Conservation (phyloP, 2,888 invertebrate species). For the Arrhopalites spinosus region DNA sequence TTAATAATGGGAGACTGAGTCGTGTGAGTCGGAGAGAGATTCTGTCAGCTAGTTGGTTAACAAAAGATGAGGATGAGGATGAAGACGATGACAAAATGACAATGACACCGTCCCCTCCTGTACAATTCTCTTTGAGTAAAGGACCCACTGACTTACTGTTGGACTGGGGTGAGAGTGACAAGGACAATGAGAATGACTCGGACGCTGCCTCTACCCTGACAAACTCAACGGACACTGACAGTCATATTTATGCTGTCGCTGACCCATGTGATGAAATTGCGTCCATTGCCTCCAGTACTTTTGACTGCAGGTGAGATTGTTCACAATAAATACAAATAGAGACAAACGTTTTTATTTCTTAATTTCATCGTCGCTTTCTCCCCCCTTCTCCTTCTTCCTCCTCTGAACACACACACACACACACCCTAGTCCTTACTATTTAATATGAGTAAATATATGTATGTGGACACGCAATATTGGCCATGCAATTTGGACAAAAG, state of each 20-base stretch:
- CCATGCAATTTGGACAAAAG: too few relatives aligned
- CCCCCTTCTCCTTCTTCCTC: not conserved
- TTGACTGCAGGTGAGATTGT: conserved; percentile 46
- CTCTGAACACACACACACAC: not conserved
- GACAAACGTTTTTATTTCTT: not conserved
- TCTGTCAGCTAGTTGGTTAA: conserved; percentile 30
- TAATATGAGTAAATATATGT: too few relatives aligned
- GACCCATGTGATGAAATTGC: conserved; percentile 51
- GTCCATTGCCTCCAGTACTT: conserved; percentile 52
- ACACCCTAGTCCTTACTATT: too few relatives aligned
- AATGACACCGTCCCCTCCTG: not conserved
- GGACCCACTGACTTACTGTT: too few relatives aligned
- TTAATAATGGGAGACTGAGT: conserved; percentile 49
- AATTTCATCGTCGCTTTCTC: not conserved
- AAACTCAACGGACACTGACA: conserved; percentile 51
- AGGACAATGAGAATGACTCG: not conserved
- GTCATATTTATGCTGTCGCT: conserved; percentile 52
- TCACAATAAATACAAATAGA: not conserved
- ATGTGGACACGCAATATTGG: too few relatives aligned
- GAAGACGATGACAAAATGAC: not conserved
- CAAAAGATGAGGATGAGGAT: conserved; percentile 25
- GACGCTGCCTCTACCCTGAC: conserved; percentile 14
- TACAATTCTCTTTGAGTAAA: not conserved
- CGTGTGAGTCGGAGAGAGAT: conserved; percentile 55
- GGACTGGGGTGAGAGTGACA: not conserved